Evolutionary conservation across 1,140 invertebrate species (phyloP), one percentile per base, ranked within the genome.

Genomic region (Chymomyza costata): DNA sequence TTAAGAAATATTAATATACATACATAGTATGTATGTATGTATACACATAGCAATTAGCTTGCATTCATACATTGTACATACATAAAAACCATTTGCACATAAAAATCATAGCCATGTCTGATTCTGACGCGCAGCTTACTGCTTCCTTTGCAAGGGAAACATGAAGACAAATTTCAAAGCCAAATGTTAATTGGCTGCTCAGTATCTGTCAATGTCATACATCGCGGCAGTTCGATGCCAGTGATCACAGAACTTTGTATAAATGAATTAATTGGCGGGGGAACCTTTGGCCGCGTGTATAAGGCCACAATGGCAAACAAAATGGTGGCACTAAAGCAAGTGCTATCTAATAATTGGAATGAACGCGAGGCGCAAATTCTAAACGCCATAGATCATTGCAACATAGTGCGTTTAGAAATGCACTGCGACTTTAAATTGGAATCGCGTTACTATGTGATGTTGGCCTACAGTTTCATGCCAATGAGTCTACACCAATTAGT

Each of bases 391-490:
- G 31, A 44, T 0, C 68, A 71, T 31, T 48, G 34, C 34, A 73
- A 73, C 43, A 38, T 71, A 3, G 34, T 66, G 2, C 43, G 30
- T 6, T 43, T 71, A 1, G 16, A 45, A 1, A 40, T 63, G 57
- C 18, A 58, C 41, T 39, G 37, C 7, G 8, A 28, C 14, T 34
- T 45, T 0, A n/a, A 37, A 1, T 2, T 73, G 34, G 63, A 53
- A 0, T 10, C 11, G 1, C 11, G 1, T 1, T 16, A 13, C 2
- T 63, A 51, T 25, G 15, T 55, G 2, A 16, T 73, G 3, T 28
- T 73, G 34, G 19, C 56, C 7, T 44, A 74, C 63, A 59, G 74
- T 11, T 60, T 41, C 25, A 64, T 73, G 59, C 68, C 68, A 0
- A 74, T 74, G 69, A 49, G 43, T 1, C 21, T 73, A 21, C 8